Base-by-base conservation (phyloP, 2,888 invertebrate species). In the Polietes domitor region DNA sequence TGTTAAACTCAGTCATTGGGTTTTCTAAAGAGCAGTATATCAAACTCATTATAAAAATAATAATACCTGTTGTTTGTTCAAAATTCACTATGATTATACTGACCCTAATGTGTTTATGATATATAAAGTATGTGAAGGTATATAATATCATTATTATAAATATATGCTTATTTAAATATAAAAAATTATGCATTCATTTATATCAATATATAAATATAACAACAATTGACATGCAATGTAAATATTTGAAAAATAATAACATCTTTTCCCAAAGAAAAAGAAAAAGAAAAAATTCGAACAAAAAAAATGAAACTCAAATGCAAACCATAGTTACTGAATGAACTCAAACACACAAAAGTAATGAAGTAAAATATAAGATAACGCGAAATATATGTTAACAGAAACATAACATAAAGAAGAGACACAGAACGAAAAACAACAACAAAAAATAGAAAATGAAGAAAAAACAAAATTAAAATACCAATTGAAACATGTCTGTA, bases 401-500 rank as follows among this genome's bases (percentile, higher is more conserved):
- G 58, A 75, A 80, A 76, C 47, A 71, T 75, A 85, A 75, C 37
- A 77, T 78, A 68, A 7, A 61, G 0, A 43, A 41, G 6, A 86
- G 26, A 26, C 15, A 77, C 15, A 71, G 3, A 71, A 17, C 21
- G 28, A 47, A 28, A 37, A 58, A 28, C 53, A 15, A 68, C 58
- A 43, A 82, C 24, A 86, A 85, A 72, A 79, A 28, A 65, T 26
- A 55, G 21, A 61, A 79, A 74, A 58, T 61, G 37, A 70, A 81
- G 50, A 80, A 80, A 72, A 76, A 83, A 83, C 86, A 87, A 85
- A 93, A 85, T 86, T 86, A 88, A 88, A 87, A 96, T 98, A 98
- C 98, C 98, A 98, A 97, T 96, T 91, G 92, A 90, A 98, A 95
- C 94, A 96, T 94, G 94, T 96, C 96, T 94, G 96, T 96, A 94